A percentile compares a stretch with the other conserved stretches of the same genome.
Conservation (phyloP, 2,888 invertebrate species). For the Frankliniella intonsa region DNA sequence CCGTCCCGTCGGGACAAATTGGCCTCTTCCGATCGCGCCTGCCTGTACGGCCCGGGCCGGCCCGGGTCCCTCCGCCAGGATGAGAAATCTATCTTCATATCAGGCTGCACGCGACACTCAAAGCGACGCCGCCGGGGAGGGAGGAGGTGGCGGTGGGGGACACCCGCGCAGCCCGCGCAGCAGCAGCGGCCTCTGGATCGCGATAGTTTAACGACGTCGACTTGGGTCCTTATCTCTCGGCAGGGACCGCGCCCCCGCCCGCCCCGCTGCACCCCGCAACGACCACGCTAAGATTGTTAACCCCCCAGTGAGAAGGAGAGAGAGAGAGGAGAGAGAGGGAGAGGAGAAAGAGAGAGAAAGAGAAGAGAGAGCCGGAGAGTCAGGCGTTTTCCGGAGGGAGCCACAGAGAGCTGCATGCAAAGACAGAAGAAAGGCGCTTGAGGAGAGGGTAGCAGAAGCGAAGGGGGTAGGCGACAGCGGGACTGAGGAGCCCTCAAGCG, state of each 20-base stretch:
- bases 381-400: not conserved
- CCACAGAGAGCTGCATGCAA: slow-evolving; percentile 5
- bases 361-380: not conserved
- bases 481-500: too few relatives aligned
- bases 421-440: not conserved
- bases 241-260: not conserved
- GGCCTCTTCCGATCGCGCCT: slow-evolving; percentile 11
- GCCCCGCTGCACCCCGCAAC: not conserved
- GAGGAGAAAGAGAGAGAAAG: too few relatives aligned
- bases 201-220: slow-evolving; percentile 17
- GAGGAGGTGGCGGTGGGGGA: not conserved
- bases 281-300: not conserved
- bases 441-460: not conserved
- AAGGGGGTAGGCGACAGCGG: too few relatives aligned
- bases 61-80: not conserved
- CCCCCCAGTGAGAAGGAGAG: not conserved
- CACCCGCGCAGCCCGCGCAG: not conserved
- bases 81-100: slow-evolving; percentile 10
- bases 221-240: slow-evolving; percentile 12
- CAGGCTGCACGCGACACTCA: not conserved
- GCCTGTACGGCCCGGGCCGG: not conserved
- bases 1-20: not conserved
- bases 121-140: not conserved
- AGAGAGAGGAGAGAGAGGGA: too few relatives aligned
- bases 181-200: not conserved